Conservation (phyloP, 2,888 invertebrate species). For the Cartodere bifasciata region DNA sequence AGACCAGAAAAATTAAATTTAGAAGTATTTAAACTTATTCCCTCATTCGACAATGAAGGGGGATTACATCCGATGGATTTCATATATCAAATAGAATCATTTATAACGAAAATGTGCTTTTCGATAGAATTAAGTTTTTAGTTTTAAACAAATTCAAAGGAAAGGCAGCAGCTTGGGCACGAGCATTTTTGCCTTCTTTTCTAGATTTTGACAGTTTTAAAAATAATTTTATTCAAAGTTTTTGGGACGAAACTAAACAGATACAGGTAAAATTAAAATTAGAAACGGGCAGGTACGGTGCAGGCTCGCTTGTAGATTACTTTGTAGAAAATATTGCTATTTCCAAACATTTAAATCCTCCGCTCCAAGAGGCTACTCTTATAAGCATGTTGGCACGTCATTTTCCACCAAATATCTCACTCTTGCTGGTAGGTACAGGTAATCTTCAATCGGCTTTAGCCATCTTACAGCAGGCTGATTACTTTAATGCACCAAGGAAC, state of each 20-base stretch:
- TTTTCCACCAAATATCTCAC: constrained; percentile 5
- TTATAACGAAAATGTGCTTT: constrained; percentile 3
- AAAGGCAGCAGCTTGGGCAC: constrained; percentile 1
- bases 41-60: too few species aligned
- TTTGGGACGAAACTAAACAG: constrained; percentile 6
- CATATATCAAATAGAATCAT: constrained; percentile 5
- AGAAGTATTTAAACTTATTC: too few species aligned
- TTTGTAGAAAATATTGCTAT: constrained; percentile 5
- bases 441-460: constrained; percentile 4
- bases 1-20: too few species aligned
- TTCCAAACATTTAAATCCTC: constrained; percentile 6
- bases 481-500: too few species aligned
- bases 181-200: constrained; percentile 5
- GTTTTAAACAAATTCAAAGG: constrained; percentile 3
- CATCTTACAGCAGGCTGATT: constrained; percentile 3
- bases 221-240: constrained; percentile 2
- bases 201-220: constrained; percentile 6
- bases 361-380: constrained; percentile 1
- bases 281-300: constrained; percentile 3
- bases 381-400: constrained; percentile 4
- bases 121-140: constrained; percentile 2
- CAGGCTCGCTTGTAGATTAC: constrained; percentile 4
- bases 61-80: constrained; percentile 7
- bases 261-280: constrained; percentile 6
- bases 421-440: constrained; percentile 2